phyloP scores from a whole-genome alignment of 1,140 invertebrate genomes.

The Sinella curviseta region DNA sequence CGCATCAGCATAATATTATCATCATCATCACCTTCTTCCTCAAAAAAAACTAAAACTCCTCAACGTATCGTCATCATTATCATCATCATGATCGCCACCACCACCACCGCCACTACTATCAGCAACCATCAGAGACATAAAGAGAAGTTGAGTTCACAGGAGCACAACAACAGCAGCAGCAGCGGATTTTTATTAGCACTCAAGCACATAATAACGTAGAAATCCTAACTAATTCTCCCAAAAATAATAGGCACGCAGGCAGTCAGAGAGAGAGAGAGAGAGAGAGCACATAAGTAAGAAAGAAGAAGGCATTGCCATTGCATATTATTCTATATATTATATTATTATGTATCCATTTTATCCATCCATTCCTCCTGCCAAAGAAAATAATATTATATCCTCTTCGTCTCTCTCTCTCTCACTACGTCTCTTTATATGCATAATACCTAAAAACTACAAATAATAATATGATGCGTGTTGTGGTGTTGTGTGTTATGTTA shows the following conservation, averaged over 20 bases:
- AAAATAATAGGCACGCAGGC: conserved; percentile 17
- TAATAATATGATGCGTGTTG: neutral
- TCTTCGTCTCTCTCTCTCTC: too few species aligned
- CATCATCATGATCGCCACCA: neutral
- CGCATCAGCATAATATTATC: conserved; percentile 12
- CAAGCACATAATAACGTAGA: conserved; percentile 21
- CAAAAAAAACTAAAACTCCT: conserved; percentile 10
- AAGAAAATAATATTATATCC: neutral
- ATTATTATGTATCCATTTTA: neutral
- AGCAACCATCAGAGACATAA: conserved; percentile 10
- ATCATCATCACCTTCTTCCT: conserved; percentile 19
- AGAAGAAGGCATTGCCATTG: neutral
- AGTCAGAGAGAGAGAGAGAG: too few species aligned
- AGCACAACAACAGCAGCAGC: too few species aligned
- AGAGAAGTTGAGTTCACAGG: neutral
- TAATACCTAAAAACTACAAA: neutral
- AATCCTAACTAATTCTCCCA: neutral
- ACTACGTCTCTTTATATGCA: too few species aligned
- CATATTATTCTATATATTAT: neutral
- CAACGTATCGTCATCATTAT: neutral
- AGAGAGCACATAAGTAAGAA: neutral
- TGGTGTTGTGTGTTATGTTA: too few species aligned
- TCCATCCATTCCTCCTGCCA: neutral
- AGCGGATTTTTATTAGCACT: conserved; percentile 6
- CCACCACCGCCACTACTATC: neutral